Evolutionary conservation across 2,113 vertebrate genomes (phyloP).

Genomic region (Thunnus thynnus): DNA sequence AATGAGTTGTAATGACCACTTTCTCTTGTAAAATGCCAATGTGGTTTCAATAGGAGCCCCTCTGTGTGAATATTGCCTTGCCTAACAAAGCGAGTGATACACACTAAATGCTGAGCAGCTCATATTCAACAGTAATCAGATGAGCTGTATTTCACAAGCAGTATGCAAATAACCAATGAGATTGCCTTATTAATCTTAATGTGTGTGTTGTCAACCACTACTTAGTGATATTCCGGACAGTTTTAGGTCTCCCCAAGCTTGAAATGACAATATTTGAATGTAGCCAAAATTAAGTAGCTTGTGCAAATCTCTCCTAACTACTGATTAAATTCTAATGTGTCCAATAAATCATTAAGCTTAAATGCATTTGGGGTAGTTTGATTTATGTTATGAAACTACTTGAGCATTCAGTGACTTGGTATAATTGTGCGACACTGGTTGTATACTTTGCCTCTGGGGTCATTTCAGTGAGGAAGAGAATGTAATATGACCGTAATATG

Average conservation of each 20-base stretch:
- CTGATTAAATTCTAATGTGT: conserved; percentile 55
- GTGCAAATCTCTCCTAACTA: conserved; percentile 51
- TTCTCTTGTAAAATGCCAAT: conserved; percentile 31
- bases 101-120: conserved; percentile 60
- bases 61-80: conserved; percentile 37
- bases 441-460: conserved; percentile 3
- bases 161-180: conserved; percentile 65
- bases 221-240: conserved; percentile 54
- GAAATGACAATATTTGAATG: conserved; percentile 58
- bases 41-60: conserved; percentile 11
- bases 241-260: conserved; percentile 55
- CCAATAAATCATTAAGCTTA: conserved; percentile 56
- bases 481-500: conserved; percentile 3
- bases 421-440: conserved; percentile 23
- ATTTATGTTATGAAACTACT: conserved; percentile 43
- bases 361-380: conserved; percentile 35
- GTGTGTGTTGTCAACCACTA: conserved; percentile 57
- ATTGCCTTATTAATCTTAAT: conserved; percentile 76
- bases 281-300: conserved; percentile 31
- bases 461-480: neutral
- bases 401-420: conserved; percentile 26
- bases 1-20: conserved; percentile 40
- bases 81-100: conserved; percentile 68
- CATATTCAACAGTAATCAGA: conserved; percentile 60
- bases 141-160: conserved; percentile 50